Evolutionary conservation across 2,888 invertebrate genomes (phyloP).

Genomic region (Theristus sp.): DNA sequence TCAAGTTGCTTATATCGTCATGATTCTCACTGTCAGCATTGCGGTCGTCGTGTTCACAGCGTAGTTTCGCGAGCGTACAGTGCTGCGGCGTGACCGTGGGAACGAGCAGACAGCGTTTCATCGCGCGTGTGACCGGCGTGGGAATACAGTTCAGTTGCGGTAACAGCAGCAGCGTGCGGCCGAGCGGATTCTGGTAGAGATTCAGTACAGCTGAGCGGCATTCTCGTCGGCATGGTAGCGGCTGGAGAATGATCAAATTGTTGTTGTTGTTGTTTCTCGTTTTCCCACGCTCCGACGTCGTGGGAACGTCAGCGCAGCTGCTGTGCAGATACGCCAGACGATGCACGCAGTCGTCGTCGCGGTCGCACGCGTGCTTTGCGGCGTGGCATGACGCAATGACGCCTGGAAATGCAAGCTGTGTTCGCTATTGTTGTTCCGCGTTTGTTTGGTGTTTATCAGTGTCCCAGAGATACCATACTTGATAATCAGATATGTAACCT

Average conservation of each 20-base stretch:
- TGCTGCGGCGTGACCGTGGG: constrained; percentile 20
- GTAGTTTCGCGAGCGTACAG: constrained; percentile 23
- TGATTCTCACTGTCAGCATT: no score
- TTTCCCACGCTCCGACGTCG: constrained; percentile 12
- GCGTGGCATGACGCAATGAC: no score
- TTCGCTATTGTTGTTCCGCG: no score
- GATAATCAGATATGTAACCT: no score
- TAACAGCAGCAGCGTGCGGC: constrained; percentile 16
- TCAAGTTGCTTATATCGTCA: no score
- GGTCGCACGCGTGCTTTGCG: neutral
- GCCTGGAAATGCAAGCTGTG: no score
- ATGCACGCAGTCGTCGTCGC: neutral
- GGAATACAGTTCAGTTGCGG: neutral
- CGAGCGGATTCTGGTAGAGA: constrained; percentile 24
- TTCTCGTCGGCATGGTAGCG: constrained; percentile 27
- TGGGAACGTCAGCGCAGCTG: constrained; percentile 12
- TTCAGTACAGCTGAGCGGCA: constrained; percentile 24
- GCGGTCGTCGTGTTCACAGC: constrained; percentile 18
- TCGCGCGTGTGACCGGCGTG: constrained; percentile 20
- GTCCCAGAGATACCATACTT: no score
- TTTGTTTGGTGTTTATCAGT: no score
- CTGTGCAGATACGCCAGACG: neutral
- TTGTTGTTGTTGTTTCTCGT: no score
- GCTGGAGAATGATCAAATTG: no score
- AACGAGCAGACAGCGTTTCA: constrained; percentile 22